phyloP scores from a whole-genome alignment of 1,140 invertebrate genomes.

The Drosophila obscura region DNA sequence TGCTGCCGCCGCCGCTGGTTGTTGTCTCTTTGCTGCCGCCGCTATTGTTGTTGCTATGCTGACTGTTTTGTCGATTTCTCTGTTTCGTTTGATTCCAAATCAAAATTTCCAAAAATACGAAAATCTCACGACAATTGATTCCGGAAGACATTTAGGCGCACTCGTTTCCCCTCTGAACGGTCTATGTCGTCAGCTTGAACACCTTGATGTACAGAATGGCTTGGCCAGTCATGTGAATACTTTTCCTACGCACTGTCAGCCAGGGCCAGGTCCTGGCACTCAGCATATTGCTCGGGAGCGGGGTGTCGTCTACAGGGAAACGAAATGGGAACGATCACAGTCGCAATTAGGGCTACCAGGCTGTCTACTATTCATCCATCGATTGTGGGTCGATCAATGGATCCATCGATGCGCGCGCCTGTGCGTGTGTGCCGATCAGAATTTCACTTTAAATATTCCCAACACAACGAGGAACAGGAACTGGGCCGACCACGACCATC shows the following conservation, averaged over 20 bases:
- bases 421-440: constrained; percentile 15
- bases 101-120: constrained; percentile 84
- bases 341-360: too few species aligned
- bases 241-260: constrained; percentile 73
- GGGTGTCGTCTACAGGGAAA: constrained; percentile 33
- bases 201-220: constrained; percentile 79
- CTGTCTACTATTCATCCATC: constrained; percentile 3
- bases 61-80: constrained; percentile 83
- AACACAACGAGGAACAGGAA: constrained; percentile 40
- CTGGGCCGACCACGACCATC: constrained; percentile 38
- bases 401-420: background rate
- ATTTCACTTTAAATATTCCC: background rate
- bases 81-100: constrained; percentile 84
- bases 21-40: constrained; percentile 35
- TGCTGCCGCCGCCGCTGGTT: constrained; percentile 44
- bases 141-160: constrained; percentile 83
- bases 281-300: constrained; percentile 65
- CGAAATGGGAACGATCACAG: constrained; percentile 5
- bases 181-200: constrained; percentile 59
- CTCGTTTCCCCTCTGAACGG: constrained; percentile 32
- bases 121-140: constrained; percentile 84
- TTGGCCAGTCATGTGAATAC: constrained; percentile 76
- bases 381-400: constrained; percentile 9
- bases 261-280: constrained; percentile 74
- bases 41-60: constrained; percentile 73